A percentile compares a stretch with the other conserved stretches of the same genome.
Evolutionary conservation across 2,888 invertebrate species (phyloP).

Genomic region (Eupithecia insigniata): DNA sequence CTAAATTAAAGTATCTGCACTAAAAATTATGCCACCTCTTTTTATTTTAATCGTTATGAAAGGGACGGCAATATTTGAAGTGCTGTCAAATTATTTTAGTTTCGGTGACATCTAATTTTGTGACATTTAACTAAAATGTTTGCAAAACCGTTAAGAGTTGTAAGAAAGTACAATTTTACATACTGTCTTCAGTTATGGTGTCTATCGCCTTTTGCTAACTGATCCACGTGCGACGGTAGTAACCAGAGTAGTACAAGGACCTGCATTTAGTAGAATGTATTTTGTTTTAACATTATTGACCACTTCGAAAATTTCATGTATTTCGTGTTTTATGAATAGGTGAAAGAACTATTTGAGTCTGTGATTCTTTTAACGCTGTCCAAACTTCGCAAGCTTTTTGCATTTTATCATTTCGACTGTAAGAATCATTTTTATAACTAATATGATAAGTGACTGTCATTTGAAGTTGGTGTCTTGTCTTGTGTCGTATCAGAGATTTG

Average conservation of each 20-base stretch:
- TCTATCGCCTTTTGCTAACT: slow-evolving; percentile 42
- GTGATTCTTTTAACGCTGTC: slow-evolving; percentile 51
- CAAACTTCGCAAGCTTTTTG: slow-evolving; percentile 41
- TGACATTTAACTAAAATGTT: background rate
- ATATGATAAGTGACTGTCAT: background rate
- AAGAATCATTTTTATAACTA: slow-evolving; percentile 36
- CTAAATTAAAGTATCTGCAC: background rate
- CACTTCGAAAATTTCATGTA: slow-evolving; percentile 52
- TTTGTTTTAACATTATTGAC: slow-evolving; percentile 53
- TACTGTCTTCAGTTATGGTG: slow-evolving; percentile 47
- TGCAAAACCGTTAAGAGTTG: background rate
- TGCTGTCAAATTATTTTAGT: background rate
- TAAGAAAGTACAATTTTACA: slow-evolving; percentile 62
- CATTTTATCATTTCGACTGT: slow-evolving; percentile 34
- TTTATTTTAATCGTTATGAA: background rate
- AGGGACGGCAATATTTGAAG: background rate
- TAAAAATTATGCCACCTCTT: background rate
- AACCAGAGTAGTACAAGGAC: slow-evolving; percentile 70
- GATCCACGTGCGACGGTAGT: slow-evolving; percentile 46
- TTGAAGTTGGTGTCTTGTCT: slow-evolving; percentile 15
- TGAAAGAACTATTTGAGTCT: slow-evolving; percentile 37
- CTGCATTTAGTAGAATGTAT: slow-evolving; percentile 77
- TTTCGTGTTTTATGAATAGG: slow-evolving; percentile 50
- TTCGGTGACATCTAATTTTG: no score
- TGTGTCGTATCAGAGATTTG: slow-evolving; percentile 7